Evolutionary conservation across 2,888 invertebrate species (phyloP).

Genomic region (Eilema depressum): DNA sequence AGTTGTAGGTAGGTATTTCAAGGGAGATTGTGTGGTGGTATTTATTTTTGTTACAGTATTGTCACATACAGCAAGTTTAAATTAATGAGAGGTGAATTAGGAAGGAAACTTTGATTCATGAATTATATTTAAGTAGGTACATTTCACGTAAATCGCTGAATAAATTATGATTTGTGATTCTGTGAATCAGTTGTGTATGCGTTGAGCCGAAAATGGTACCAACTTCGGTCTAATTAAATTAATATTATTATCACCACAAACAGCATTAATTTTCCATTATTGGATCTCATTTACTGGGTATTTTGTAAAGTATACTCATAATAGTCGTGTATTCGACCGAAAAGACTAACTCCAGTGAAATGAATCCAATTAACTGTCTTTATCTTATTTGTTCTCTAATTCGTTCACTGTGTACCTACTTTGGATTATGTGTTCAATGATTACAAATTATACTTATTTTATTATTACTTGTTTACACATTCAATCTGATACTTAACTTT

Average conservation of each 20-base stretch:
- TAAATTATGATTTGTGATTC: not conserved
- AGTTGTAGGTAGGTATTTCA: not conserved
- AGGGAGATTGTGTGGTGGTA: not conserved
- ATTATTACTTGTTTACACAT: not conserved
- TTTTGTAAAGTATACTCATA: not conserved
- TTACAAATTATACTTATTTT: not conserved
- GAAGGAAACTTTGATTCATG: not conserved
- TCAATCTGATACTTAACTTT: not conserved
- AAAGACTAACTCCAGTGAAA: not conserved
- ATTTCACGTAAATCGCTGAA: not conserved
- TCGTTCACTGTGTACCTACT: not conserved
- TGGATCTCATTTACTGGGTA: not conserved
- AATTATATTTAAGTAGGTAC: not conserved
- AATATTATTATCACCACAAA: not conserved
- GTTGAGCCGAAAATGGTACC: no score
- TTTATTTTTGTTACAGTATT: no score
- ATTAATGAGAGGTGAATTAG: not conserved
- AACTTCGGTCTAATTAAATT: not conserved
- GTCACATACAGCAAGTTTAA: not conserved
- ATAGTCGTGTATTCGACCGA: not conserved
- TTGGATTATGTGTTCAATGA: not conserved
- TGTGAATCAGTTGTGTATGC: not conserved
- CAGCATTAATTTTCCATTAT: not conserved
- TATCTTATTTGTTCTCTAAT: not conserved
- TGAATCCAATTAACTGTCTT: not conserved